Evolutionary conservation across 2,113 vertebrate genomes (phyloP).

Genomic region (Oceanites oceanicus): DNA sequence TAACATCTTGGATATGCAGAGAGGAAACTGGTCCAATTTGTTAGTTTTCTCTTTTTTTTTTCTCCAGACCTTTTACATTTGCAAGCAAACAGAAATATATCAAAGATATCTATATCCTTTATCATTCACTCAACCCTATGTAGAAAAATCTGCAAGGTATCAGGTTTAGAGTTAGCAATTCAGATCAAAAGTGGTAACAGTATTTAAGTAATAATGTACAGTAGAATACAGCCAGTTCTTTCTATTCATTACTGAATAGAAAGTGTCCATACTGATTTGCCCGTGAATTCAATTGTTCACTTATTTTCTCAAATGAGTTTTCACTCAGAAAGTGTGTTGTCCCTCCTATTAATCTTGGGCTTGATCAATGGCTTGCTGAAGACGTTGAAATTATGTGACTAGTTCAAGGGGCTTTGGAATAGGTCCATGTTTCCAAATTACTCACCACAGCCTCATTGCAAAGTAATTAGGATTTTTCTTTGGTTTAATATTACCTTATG

Average conservation of each 20-base stretch:
- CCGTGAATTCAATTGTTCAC: background rate
- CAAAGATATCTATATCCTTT: background rate
- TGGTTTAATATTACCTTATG: background rate
- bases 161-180: background rate
- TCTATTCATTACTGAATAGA: background rate
- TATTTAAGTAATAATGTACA: background rate
- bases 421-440: background rate
- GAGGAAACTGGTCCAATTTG: background rate
- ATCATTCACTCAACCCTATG: background rate
- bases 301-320: background rate
- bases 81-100: background rate
- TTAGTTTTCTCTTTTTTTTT: background rate
- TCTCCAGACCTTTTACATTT: background rate
- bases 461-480: background rate
- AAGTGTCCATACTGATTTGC: background rate
- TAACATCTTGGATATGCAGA: background rate
- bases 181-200: background rate
- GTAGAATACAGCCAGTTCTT: background rate
- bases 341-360: background rate
- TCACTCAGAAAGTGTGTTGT: background rate
- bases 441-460: background rate
- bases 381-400: background rate
- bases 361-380: background rate
- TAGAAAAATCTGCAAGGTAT: background rate
- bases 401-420: background rate